Percentiles rank a stretch among this genome's conserved stretches.
Evolutionary conservation across 2,797 vertebrate genomes (phyloP).

Genomic region (Anomalospiza imberbis): DNA sequence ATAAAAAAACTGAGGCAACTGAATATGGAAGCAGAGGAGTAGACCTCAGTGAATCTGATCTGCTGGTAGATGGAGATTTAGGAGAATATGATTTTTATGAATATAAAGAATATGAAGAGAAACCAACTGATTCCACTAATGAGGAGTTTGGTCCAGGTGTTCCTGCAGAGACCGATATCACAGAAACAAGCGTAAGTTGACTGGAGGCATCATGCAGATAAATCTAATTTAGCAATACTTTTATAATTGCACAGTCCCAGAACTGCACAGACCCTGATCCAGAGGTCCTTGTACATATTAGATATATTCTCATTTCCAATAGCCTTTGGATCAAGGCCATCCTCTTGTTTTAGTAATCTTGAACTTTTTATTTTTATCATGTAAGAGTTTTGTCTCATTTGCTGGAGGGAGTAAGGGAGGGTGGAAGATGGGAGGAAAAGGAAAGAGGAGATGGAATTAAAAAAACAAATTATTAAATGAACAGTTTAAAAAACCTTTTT

Average conservation of each 20-base stretch:
- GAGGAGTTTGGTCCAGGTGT: slow-evolving; percentile 94
- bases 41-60: slow-evolving; percentile 80
- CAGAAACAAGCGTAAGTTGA: slow-evolving; percentile 90
- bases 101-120: slow-evolving; percentile 83
- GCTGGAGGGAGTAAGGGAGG: background rate
- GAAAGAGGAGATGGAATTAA: background rate
- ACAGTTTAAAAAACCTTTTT: background rate
- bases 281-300: background rate
- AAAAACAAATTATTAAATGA: background rate
- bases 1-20: slow-evolving; percentile 80
- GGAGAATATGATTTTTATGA: slow-evolving; percentile 94
- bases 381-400: background rate
- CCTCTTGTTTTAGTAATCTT: background rate
- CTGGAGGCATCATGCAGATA: background rate
- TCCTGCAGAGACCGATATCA: slow-evolving; percentile 92
- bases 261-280: background rate
- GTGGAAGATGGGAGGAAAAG: background rate
- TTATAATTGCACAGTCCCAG: background rate
- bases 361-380: background rate
- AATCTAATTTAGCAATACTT: background rate
- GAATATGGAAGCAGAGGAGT: slow-evolving; percentile 83
- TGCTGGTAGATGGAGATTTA: slow-evolving; percentile 85
- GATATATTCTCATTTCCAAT: background rate
- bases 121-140: slow-evolving; percentile 75
- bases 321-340: background rate